Base-by-base conservation (phyloP, 1,140 invertebrate species). In the Drosophila malerkotliana region DNA sequence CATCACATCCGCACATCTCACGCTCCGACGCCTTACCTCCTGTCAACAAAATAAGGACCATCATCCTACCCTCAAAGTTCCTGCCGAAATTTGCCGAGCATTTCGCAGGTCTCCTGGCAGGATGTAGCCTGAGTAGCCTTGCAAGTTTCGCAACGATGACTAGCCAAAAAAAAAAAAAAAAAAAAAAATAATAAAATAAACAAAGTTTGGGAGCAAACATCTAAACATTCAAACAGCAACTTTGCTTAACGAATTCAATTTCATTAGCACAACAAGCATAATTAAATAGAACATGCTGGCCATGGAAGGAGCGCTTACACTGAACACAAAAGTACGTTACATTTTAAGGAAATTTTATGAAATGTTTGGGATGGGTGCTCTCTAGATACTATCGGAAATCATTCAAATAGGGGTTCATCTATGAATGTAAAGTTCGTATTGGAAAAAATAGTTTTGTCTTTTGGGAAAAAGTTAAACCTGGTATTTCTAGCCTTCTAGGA, bases 181-280 rank as follows among this genome's bases (percentile, higher is more conserved):
- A 37, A 10, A 12, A 37, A 37, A 12, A 37, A 4, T 37, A 37
- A 37, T n/a, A 37, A 37, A 37, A 37, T 37, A 45, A 58, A 45
- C 34, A 53, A 66, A 68, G 61, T 54, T 66, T 4, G 30, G 21
- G 26, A 26, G 52, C 64, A 53, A 54, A 37, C 41, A 44, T 14
- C 41, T 48, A 47, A 54, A 37, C 41, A 44, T 14, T 18, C 41
- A 44, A 44, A 44, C 64, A 41, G 44, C 62, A 51, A 48, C 62
- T 48, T 67, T 34, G 66, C 62, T 26, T 69, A 68, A 69, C 64
- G 52, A 68, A 69, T 69, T 69, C 63, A 68, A 69, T 68, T 69
- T 55, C 51, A 56, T 56, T 56, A 56, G 66, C 66, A 68, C 51
- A 68, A 49, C 66, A 56, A 49, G 66, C 49, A 69, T 69, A 69